Conservation (phyloP, 2,113 vertebrate genomes). For the Cisticola juncidis region DNA sequence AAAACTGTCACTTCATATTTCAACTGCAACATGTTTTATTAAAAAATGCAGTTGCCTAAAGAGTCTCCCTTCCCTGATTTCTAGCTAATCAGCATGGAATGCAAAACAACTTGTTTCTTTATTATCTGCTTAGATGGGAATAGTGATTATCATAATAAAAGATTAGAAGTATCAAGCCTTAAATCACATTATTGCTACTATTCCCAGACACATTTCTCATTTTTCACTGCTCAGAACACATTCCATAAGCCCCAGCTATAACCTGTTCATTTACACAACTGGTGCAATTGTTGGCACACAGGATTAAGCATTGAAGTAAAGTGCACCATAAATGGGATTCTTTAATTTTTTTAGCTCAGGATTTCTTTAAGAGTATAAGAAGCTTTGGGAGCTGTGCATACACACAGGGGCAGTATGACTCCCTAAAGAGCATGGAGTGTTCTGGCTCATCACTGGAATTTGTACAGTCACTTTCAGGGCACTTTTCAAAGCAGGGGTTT, state of each 20-base stretch:
- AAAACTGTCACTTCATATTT: background rate
- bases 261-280: background rate
- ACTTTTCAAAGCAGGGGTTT: background rate
- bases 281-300: background rate
- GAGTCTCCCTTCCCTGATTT: background rate
- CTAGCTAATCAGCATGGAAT: background rate
- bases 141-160: background rate
- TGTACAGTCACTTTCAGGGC: background rate
- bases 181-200: background rate
- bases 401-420: background rate
- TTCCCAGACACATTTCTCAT: background rate
- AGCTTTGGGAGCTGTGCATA: background rate
- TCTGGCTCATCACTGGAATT: background rate
- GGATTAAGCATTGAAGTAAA: background rate
- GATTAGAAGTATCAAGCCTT: background rate
- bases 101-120: background rate
- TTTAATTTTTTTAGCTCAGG: background rate
- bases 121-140: background rate
- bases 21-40: background rate
- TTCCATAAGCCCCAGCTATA: background rate
- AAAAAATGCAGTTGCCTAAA: background rate
- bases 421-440: background rate
- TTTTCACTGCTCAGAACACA: background rate
- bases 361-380: background rate
- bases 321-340: background rate